phyloP scores from a whole-genome alignment of 2,888 invertebrate species.

The Cephus pulcher region DNA sequence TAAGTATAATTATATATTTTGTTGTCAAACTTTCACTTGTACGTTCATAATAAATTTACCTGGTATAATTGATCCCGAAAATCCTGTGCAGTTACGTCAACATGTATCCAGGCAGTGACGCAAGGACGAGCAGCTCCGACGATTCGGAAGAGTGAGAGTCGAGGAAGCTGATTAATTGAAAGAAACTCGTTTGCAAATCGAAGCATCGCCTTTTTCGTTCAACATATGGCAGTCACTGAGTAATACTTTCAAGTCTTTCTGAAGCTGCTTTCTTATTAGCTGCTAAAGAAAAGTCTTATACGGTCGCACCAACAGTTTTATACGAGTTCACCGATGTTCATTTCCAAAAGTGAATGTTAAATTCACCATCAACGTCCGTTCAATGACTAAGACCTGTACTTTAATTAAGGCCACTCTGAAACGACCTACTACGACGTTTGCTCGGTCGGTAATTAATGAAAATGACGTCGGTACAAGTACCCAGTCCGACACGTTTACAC shows the following conservation, averaged over 20 bases:
- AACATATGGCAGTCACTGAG: not conserved
- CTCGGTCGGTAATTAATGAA: not conserved
- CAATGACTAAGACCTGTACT: not conserved
- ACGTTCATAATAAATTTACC: not conserved
- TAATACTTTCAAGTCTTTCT: not conserved
- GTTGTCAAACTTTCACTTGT: not conserved
- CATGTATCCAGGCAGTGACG: not conserved
- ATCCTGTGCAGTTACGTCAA: not conserved
- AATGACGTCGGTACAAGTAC: not conserved
- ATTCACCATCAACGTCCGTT: not conserved
- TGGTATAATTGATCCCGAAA: not conserved
- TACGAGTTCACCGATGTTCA: not conserved
- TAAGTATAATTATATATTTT: not conserved
- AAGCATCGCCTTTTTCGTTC: not conserved
- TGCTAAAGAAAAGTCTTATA: not conserved
- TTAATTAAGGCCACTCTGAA: not conserved
- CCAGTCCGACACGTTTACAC: not conserved
- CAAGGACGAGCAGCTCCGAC: not conserved
- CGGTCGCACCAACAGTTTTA: not conserved
- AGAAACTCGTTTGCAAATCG: not conserved
- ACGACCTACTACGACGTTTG: not conserved
- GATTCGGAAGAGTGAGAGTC: slow-evolving; percentile 1
- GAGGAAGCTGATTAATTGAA: not conserved
- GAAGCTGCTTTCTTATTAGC: not conserved
- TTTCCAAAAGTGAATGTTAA: not conserved